Evolutionary conservation across 2,888 invertebrate genomes (phyloP), one percentile per base, ranked within the genome.

Genomic region (Phengaris arion): DNA sequence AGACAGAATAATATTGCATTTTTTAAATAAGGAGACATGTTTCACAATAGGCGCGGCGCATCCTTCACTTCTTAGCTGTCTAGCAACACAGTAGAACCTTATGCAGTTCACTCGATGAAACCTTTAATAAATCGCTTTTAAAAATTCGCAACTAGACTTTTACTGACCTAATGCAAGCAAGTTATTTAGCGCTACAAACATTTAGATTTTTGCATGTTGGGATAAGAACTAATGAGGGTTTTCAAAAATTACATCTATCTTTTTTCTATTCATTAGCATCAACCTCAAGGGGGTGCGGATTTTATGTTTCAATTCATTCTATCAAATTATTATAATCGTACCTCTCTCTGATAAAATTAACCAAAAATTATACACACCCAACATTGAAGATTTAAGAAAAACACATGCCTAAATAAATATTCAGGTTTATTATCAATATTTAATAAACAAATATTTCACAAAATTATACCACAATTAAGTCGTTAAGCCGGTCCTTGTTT

Each of bases 111-210:
- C 83, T 87, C 88, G 86, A 89, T 92, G 90, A 91, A 92, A 90
- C 89, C 89, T 91, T 88, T 89, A 89, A 92, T 91, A 89, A 91
- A 89, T 89, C 87, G 87, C 85, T 84, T 84, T 83, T 85, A 84
- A 86, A 84, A 86, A 90, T 91, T 90, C 89, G 88, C 88, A 84
- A 83, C 77, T n/a, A 48, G 22, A 10, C 68, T 74, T 54, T 74
- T 68, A 55, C 51, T 74, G 72, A 46, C 64, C 64, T 6, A 64
- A 45, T 64, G 6, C 64, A 35, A 45, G 13, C 59, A 51, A 59
- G 52, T 68, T 64, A 74, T 74, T 74, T 64, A 70, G 74, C 46
- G 74, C 59, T 12, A 77, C 76, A 73, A 77, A 78, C 75, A 78
- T 55, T 70, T 74, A 52, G 55, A 74, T 57, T 74, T 57, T 77